Base-by-base conservation (phyloP, 2,888 invertebrate genomes). In the Epsilonema sp. region DNA sequence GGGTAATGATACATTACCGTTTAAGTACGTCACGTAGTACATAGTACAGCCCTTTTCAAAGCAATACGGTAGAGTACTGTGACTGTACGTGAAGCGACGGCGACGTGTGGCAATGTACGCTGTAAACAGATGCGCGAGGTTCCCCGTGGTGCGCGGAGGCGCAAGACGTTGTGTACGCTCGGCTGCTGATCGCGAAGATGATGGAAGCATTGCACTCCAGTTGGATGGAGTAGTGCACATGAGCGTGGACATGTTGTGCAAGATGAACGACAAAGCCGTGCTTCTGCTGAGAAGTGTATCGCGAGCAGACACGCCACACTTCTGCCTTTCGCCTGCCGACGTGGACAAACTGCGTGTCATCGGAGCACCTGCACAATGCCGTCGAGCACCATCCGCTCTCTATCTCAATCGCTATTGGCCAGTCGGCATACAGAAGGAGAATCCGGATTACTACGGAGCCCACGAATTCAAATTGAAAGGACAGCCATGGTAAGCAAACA, bases 391-490 rank as follows among this genome's bases (percentile, higher is more conserved):
- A n/a, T n/a, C n/a, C n/a, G 47, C 42, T 21, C 2, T 22, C 13
- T 13, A 5, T 4, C 21, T 42, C 4, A 20, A 16, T 8, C 23
- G 20, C 3, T 19, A 41, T 39, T 46, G 39, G 21, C 26, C 19
- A 2, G 3, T 3, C 20, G 46, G 46, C 16, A 26, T 46, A 2
- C n/a, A 20, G 13, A 38, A 26, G 2, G 47, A 47, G 26, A 19
- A 31, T 4, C 3, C 23, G 16, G 22, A 42, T 24, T 42, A 40
- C 31, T 47, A 47, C 42, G 42, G 47, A 1, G n/a, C 25, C 2
- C 37, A 42, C 37, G 42, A 42, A 23, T 47, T 47, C 42, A 47
- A 47, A 25, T n/a, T 47, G 13, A 42, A 37, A 3, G 47, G 47
- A 31, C 31, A 31, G 16, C 8, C 31, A 13, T 31, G 31, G 16